A percentile compares a stretch with the other conserved stretches of the same genome.
Evolutionary conservation across 1,140 invertebrate species (phyloP).

Genomic region (Sinonovacula constricta): DNA sequence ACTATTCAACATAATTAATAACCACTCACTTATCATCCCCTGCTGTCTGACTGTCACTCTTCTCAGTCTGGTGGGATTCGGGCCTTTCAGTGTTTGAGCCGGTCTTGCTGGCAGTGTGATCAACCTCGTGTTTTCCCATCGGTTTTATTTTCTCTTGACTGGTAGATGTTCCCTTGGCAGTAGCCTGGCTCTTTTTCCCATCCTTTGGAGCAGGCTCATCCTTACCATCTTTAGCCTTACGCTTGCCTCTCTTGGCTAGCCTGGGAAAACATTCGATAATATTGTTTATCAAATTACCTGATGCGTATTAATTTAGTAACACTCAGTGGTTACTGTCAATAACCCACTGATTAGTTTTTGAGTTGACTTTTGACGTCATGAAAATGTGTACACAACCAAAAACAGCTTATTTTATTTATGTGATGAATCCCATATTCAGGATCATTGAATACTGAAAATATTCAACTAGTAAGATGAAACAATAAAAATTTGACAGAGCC

Average conservation of each 20-base stretch:
- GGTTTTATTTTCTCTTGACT: constrained; percentile 38
- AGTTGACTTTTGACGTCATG: no score
- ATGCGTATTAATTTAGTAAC: no score
- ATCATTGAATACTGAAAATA: no score
- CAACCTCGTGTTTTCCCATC: constrained; percentile 63
- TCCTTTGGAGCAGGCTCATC: constrained; percentile 67
- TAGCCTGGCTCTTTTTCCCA: constrained; percentile 65
- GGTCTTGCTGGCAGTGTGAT: constrained; percentile 65
- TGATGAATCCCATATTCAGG: no score
- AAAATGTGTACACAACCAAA: no score
- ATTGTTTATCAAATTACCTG: no score
- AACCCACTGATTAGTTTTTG: no score
- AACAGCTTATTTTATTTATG: no score
- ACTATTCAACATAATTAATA: background rate
- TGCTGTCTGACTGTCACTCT: constrained; percentile 64
- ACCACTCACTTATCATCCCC: constrained; percentile 71
- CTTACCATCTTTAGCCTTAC: constrained; percentile 63
- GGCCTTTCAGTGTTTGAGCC: constrained; percentile 68
- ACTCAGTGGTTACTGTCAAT: no score
- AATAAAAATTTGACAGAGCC: no score
- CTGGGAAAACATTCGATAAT: no score
- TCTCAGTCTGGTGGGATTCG: constrained; percentile 76
- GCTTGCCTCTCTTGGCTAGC: constrained; percentile 52
- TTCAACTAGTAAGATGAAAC: no score
- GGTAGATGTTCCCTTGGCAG: constrained; percentile 33